Evolutionary conservation across 2,888 invertebrate genomes (phyloP).

Genomic region (Melieria picta): DNA sequence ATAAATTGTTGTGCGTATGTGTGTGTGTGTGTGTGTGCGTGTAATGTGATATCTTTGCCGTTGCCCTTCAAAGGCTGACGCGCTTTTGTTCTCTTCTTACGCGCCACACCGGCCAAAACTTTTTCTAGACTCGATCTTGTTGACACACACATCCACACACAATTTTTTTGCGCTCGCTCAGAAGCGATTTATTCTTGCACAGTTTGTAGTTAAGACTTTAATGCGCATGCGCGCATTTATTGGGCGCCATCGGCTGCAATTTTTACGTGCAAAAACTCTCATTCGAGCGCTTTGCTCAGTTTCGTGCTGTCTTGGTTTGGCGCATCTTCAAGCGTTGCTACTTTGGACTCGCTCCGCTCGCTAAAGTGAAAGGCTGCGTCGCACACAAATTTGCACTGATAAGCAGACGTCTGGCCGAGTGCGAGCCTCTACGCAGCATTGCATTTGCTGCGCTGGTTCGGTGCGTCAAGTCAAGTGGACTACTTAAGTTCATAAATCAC

Average conservation of each 20-base stretch:
- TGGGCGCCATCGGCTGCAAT: neutral
- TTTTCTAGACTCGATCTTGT: too few relatives aligned
- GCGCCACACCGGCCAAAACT: too few relatives aligned
- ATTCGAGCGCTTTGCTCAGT: neutral
- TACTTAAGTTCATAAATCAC: conserved; percentile 37
- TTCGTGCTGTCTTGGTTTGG: neutral
- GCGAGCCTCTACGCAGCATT: neutral
- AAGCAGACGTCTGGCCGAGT: conserved; percentile 20
- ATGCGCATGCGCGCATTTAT: conserved; percentile 12
- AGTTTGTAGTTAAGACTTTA: neutral
- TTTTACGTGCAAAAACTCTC: neutral
- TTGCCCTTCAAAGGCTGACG: too few relatives aligned
- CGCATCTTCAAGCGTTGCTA: too few relatives aligned
- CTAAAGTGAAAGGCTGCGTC: conserved; percentile 28
- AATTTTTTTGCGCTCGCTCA: too few relatives aligned
- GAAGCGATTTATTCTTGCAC: neutral
- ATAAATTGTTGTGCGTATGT: too few relatives aligned
- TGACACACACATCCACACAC: too few relatives aligned
- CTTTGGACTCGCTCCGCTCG: too few relatives aligned
- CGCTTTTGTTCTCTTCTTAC: too few relatives aligned
- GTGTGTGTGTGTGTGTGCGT: too few relatives aligned
- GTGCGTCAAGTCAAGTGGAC: conserved; percentile 23
- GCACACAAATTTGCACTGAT: conserved; percentile 16
- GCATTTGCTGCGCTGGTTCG: conserved; percentile 6
- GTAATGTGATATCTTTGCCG: too few relatives aligned